Conservation (phyloP, 2,888 invertebrate species). For the Drosophila leonis region DNA sequence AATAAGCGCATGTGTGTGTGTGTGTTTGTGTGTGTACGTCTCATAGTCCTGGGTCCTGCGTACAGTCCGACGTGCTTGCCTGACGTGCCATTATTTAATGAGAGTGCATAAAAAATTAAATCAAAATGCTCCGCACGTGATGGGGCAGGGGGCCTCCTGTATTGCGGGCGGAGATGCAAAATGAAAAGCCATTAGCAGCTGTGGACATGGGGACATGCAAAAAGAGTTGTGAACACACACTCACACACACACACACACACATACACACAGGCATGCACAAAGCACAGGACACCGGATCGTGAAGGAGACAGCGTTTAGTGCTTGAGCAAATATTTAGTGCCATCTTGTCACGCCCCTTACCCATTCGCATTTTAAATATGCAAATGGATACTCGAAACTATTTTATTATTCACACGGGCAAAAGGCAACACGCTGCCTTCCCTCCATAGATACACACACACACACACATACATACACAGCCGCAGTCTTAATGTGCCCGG, state of each 20-base stretch:
- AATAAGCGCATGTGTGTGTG: constrained; percentile 16
- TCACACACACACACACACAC: constrained; percentile 9
- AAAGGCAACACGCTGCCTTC: constrained; percentile 8
- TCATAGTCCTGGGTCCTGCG: neutral
- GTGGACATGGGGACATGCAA: constrained; percentile 28
- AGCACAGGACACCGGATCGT: constrained; percentile 10
- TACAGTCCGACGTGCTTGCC: constrained; percentile 27
- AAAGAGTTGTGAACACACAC: constrained; percentile 32
- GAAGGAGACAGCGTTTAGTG: constrained; percentile 41
- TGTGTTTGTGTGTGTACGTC: constrained; percentile 4
- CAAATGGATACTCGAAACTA: constrained; percentile 74
- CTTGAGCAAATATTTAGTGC: constrained; percentile 58
- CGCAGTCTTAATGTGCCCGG: neutral
- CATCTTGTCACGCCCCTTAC: constrained; percentile 26
- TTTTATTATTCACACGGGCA: constrained; percentile 68
- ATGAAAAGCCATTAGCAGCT: constrained; percentile 53
- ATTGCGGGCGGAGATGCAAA: constrained; percentile 16
- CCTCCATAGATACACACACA: constrained; percentile 20
- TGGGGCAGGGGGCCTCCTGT: neutral
- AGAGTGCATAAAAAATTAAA: constrained; percentile 68
- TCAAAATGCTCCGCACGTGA: constrained; percentile 54
- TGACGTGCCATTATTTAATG: constrained; percentile 60
- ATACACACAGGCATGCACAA: constrained; percentile 2
- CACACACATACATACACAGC: constrained; percentile 22
- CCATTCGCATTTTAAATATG: constrained; percentile 64